These are phyloP conservation scores for Tetanocera ferruginea DNA, from an alignment of 2,888 invertebrate genomes.

Conservation along the genomic window DNA sequence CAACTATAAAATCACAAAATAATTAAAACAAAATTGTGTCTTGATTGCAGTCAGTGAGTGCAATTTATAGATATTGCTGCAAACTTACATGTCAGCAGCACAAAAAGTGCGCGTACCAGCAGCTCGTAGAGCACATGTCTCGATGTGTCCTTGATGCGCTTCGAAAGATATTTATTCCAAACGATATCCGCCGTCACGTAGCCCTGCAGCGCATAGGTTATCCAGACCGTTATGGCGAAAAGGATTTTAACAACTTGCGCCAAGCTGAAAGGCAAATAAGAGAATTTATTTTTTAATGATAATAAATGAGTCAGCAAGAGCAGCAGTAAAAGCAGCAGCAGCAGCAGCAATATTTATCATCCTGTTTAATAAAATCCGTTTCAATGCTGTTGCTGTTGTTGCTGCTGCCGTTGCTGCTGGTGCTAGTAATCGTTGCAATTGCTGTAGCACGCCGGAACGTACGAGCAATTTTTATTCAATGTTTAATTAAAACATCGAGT, in stretches of 20 bases:
- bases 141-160: slow-evolving; percentile 76
- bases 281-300: neutral
- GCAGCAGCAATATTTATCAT: no score
- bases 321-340: no score
- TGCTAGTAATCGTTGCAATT: no score
- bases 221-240: slow-evolving; percentile 90
- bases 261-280: slow-evolving; percentile 68
- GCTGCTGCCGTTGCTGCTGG: no score
- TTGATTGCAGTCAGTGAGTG: no score
- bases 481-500: no score
- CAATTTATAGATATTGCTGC: no score
- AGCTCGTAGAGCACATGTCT: slow-evolving; percentile 79
- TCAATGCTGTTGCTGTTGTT: no score
- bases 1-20: slow-evolving; percentile 73
- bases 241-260: slow-evolving; percentile 86
- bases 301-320: no score
- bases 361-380: no score
- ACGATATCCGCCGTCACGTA: slow-evolving; percentile 98
- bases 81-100: slow-evolving; percentile 77
- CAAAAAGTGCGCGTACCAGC: slow-evolving; percentile 78
- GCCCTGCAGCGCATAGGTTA: slow-evolving; percentile 97
- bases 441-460: no score
- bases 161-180: slow-evolving; percentile 77
- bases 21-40: neutral
- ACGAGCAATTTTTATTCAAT: no score